Base-by-base conservation (phyloP, 2,113 vertebrate species). In the Coreoperca whiteheadi region DNA sequence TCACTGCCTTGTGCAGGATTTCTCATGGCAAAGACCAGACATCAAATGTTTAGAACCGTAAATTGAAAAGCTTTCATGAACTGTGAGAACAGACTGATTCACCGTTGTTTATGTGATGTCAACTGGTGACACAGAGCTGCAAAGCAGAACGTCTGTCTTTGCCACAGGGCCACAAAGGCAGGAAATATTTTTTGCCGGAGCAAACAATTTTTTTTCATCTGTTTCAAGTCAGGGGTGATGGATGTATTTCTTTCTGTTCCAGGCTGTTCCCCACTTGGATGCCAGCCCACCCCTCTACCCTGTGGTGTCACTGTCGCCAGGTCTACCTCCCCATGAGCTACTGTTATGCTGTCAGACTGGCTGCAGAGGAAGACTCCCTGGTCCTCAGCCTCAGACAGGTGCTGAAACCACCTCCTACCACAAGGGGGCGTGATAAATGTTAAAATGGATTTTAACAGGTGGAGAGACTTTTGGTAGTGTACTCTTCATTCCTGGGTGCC, bases 271-370 rank as follows among this genome's bases (percentile, higher is more conserved):
- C 98, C 1, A 65, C 90, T 0, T 99, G 98, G 98, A 89, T 96
- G 71, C 98, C 98, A 0, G 97, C 96, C 0, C 98, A 99, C 54
- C 98, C 98, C 0, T 98, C 97, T 11, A 96, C 95, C 0, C 92
- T 99, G 53, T 99, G 98, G 98, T 99, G 98, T 84, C 98, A 99
- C 93, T 99, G 98, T 77, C 96, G 98, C 14, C 98, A 99, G 92
- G 98, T 99, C 51, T 99, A 99, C 86, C 96, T 99, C 30, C 97
- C 98, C 48, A 99, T 99, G 98, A 98, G 97, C 92, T 99, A 97
- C 93, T 99, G 98, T 77, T 99, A 99, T 0, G 97, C 97, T 2
- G 92, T 81, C 12, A 95, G 97, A 23, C 94, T 99, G 43, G 83
- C 83, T 0, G 97, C 97, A 0, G 71, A 95, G 0, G 97, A 98